These are phyloP conservation scores for Drosophila subquinaria DNA, from an alignment of 2,888 invertebrate genomes.

Conservation along the genomic window DNA sequence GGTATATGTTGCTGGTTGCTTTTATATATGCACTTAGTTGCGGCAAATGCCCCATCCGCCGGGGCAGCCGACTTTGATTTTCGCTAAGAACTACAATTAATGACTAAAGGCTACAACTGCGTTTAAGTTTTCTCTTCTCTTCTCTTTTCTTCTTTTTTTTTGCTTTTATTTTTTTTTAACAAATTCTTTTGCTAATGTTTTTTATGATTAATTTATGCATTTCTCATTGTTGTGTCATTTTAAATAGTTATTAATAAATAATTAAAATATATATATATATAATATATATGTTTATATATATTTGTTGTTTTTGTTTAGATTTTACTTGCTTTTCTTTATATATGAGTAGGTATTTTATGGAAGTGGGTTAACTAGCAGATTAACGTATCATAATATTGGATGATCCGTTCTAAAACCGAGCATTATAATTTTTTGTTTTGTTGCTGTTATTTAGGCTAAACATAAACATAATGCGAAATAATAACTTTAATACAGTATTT, in stretches of 20 bases:
- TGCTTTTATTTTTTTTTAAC: constrained; percentile 54
- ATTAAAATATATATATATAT: constrained; percentile 52
- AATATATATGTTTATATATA: constrained; percentile 36
- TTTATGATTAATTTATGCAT: constrained; percentile 57
- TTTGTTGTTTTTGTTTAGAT: constrained; percentile 21
- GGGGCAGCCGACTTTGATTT: constrained; percentile 69
- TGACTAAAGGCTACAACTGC: constrained; percentile 77
- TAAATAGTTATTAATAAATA: constrained; percentile 75
- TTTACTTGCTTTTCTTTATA: constrained; percentile 41
- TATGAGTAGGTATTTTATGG: constrained; percentile 62
- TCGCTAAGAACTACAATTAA: constrained; percentile 78
- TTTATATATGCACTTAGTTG: constrained; percentile 76
- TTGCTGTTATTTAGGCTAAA: constrained; percentile 62
- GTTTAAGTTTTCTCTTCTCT: constrained; percentile 50
- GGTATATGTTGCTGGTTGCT: constrained; percentile 42
- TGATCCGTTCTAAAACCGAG: constrained; percentile 58
- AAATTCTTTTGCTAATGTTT: constrained; percentile 66
- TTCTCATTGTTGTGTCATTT: constrained; percentile 36
- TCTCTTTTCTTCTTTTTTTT: constrained; percentile 18
- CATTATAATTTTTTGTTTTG: constrained; percentile 47
- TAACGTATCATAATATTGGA: constrained; percentile 35
- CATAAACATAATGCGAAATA: constrained; percentile 50
- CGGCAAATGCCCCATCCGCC: constrained; percentile 49
- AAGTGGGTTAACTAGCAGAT: constrained; percentile 56
- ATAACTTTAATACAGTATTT: constrained; percentile 76